Conservation (phyloP, 2,797 vertebrate species). For the Erethizon dorsatum region DNA sequence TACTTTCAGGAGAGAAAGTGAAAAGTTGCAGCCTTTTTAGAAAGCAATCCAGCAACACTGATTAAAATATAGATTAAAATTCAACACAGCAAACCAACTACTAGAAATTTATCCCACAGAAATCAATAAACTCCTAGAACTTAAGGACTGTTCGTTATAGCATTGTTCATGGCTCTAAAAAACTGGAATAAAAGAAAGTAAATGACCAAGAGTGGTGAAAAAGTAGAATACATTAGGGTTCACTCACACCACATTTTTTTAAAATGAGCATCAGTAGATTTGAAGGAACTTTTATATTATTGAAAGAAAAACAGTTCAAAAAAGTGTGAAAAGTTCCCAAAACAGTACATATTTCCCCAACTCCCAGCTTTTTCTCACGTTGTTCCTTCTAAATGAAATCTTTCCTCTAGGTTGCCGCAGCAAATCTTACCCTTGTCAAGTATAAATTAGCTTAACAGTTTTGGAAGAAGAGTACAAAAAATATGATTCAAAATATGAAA, state of each 20-base stretch:
- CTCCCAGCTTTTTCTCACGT: background rate
- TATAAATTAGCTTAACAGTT: conserved; percentile 32
- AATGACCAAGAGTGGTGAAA: background rate
- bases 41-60: conserved; percentile 63
- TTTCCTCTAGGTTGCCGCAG: background rate
- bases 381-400: background rate
- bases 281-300: background rate
- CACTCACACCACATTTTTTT: background rate
- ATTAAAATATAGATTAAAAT: conserved; percentile 79
- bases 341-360: background rate
- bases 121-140: conserved; percentile 69
- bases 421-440: background rate
- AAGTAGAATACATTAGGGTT: background rate
- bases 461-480: conserved; percentile 9
- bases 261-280: background rate
- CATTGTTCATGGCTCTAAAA: conserved; percentile 42
- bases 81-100: conserved; percentile 46
- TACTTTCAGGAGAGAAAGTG: conserved; percentile 37
- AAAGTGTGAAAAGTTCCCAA: background rate
- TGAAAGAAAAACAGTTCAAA: background rate
- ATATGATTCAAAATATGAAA: conserved; percentile 48
- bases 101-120: conserved; percentile 54
- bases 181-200: background rate
- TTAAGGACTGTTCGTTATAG: background rate
- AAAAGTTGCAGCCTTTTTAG: conserved; percentile 44